Evolutionary conservation across 2,113 vertebrate species (phyloP), one percentile per base, ranked within the genome.

Genomic region (pig (Sus scrofa)): DNA sequence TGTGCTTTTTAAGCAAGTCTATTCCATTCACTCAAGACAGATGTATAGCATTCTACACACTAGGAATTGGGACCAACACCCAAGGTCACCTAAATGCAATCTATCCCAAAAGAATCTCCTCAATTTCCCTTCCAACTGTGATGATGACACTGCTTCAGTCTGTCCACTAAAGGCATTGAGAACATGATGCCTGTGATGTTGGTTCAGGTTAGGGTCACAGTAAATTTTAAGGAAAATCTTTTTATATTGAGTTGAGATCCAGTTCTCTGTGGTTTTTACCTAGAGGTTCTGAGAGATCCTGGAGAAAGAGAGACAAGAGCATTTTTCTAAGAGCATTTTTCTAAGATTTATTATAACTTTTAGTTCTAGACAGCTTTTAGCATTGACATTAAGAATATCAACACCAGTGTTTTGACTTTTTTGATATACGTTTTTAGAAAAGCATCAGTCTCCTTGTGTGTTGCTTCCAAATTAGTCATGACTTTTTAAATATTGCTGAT

Each of bases 291-390:
- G 32, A 12, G 13, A 63, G 14, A 4, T 79, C 26, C 32, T 52
- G 74, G 13, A 13, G 4, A 75, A 5, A 91, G 27, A 34, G 34
- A 37, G 27, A 65, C 0, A 75, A 75, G 15, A 89, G 26, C 3
- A 74, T 12, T 87, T 77, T 94, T 77, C 52, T 75, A 86, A 95
- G 32, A 74, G 9, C 3, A 74, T 12, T 86, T 77, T 95, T 77
- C 52, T 75, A 87, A 95, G 32, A 74, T 7, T 44, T 44, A n/a
- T 73, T 84, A 44, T 0, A 71, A 1, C 13, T 81, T 94, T 81
- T 68, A 62, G 7, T 68, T 82, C 52, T 18, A 74, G 30, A 67
- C 65, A 39, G 8, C 7, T 89, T 92, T 70, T 60, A 94, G 30
- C 10, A 70, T 16, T 96, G 39, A 19, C 16, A 63, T 95, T 44